These are phyloP conservation scores for Diarsia dahlii DNA, from an alignment of 2,888 invertebrate genomes.

Conservation along the genomic window DNA sequence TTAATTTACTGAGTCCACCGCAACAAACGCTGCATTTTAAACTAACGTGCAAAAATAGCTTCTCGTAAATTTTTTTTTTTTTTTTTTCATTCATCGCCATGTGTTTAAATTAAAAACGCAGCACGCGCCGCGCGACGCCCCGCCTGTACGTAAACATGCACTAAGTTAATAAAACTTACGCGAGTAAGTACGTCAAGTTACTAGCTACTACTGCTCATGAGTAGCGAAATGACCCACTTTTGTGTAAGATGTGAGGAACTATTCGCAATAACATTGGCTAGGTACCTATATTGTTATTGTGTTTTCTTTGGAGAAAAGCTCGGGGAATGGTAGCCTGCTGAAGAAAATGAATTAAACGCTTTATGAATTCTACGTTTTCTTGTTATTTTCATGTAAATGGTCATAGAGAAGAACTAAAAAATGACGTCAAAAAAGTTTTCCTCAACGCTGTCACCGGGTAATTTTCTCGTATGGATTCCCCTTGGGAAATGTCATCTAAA, in stretches of 20 bases:
- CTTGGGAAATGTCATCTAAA: too few species aligned
- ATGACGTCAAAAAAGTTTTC: too few species aligned
- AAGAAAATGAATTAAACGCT: slow-evolving; percentile 2
- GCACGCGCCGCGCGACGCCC: too few species aligned
- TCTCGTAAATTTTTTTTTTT: too few species aligned
- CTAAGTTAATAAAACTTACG: slow-evolving; percentile 40
- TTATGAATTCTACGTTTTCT: neutral
- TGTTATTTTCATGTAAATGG: neutral
- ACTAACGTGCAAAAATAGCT: too few species aligned
- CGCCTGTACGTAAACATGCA: too few species aligned
- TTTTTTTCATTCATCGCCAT: too few species aligned
- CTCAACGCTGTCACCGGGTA: too few species aligned
- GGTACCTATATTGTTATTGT: slow-evolving; percentile 20
- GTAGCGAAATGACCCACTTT: slow-evolving; percentile 53
- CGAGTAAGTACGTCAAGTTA: slow-evolving; percentile 37
- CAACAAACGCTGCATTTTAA: too few species aligned
- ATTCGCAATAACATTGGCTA: slow-evolving; percentile 15
- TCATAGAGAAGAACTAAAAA: neutral
- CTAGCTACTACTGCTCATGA: slow-evolving; percentile 49
- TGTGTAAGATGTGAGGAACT: slow-evolving; percentile 46
- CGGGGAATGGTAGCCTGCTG: neutral
- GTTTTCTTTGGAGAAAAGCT: slow-evolving; percentile 15
- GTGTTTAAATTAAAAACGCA: too few species aligned
- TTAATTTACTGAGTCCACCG: too few species aligned
- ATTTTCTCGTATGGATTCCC: too few species aligned